Evolutionary conservation across 2,797 vertebrate genomes (phyloP).

Genomic region (Poeciliopsis paucimaculata): DNA sequence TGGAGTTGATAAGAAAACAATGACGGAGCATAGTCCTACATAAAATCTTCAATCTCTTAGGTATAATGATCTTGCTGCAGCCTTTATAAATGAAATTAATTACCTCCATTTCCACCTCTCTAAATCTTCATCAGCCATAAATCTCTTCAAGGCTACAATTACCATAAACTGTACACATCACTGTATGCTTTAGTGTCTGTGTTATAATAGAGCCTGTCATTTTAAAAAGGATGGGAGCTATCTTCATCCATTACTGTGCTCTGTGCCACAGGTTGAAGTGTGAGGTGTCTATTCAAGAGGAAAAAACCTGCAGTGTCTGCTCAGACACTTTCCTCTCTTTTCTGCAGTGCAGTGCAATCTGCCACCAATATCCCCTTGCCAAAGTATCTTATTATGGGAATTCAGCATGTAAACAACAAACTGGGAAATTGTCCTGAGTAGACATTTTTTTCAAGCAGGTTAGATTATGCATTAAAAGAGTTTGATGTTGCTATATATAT

Average conservation of each 20-base stretch:
- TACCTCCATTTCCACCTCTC: not conserved
- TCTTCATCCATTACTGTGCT: slow-evolving; percentile 19
- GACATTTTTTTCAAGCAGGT: slow-evolving; percentile 13
- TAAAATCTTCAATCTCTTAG: not conserved
- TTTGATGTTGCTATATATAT: slow-evolving; percentile 6
- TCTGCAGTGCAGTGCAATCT: slow-evolving; percentile 36
- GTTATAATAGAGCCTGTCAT: slow-evolving; percentile 2
- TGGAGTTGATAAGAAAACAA: not conserved
- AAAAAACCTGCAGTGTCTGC: slow-evolving; percentile 31
- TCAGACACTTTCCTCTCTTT: slow-evolving; percentile 31
- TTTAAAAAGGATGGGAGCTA: slow-evolving; percentile 13
- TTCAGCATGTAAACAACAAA: slow-evolving; percentile 22
- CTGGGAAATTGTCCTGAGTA: slow-evolving; percentile 12
- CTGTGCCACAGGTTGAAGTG: slow-evolving; percentile 30
- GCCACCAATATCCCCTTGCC: slow-evolving; percentile 1
- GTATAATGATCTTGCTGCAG: not conserved
- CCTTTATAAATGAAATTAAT: slow-evolving; percentile 6
- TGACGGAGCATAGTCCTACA: not conserved
- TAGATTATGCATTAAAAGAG: slow-evolving; percentile 7
- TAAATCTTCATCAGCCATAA: not conserved
- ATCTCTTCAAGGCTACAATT: not conserved
- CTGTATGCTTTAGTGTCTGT: slow-evolving; percentile 14
- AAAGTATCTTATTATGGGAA: slow-evolving; percentile 30
- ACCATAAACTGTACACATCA: not conserved
- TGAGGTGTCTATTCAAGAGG: slow-evolving; percentile 12